phyloP scores from a whole-genome alignment of 2,797 vertebrate species.

The Simalia tracyae region DNA sequence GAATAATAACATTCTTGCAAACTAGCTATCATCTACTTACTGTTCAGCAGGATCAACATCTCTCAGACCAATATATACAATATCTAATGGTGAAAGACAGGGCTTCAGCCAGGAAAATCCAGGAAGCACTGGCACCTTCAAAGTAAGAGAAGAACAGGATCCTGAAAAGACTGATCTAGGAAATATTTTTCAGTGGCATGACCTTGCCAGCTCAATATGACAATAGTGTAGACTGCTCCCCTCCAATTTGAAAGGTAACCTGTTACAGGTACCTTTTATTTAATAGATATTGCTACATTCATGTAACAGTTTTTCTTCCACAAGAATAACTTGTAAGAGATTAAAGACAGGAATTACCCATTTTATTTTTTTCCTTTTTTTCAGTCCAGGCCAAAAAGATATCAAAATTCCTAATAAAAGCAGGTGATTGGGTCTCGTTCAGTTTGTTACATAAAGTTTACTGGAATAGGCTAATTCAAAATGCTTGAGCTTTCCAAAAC shows the following conservation, averaged over 20 bases:
- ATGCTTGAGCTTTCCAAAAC: background rate
- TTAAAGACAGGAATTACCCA: background rate
- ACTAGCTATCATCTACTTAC: conserved; percentile 74
- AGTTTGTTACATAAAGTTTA: background rate
- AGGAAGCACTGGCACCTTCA: conserved; percentile 88
- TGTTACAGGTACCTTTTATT: background rate
- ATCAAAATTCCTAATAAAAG: background rate
- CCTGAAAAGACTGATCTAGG: conserved; percentile 5
- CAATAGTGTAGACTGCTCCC: background rate
- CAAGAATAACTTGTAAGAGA: background rate
- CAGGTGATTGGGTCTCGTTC: background rate
- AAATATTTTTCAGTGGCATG: background rate
- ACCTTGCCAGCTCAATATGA: background rate
- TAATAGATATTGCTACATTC: background rate
- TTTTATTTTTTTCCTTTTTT: background rate
- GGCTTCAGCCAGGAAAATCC: conserved; percentile 96
- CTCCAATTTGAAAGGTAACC: background rate
- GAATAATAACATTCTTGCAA: background rate
- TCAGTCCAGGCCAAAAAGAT: background rate
- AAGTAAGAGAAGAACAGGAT: background rate
- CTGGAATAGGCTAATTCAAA: background rate
- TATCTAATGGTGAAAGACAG: conserved; percentile 84
- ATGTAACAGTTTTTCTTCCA: background rate
- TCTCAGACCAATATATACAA: conserved; percentile 93
- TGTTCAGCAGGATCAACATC: conserved; percentile 94